Base-by-base conservation (phyloP, 2,113 vertebrate genomes). In the Aphyosemion australe region DNA sequence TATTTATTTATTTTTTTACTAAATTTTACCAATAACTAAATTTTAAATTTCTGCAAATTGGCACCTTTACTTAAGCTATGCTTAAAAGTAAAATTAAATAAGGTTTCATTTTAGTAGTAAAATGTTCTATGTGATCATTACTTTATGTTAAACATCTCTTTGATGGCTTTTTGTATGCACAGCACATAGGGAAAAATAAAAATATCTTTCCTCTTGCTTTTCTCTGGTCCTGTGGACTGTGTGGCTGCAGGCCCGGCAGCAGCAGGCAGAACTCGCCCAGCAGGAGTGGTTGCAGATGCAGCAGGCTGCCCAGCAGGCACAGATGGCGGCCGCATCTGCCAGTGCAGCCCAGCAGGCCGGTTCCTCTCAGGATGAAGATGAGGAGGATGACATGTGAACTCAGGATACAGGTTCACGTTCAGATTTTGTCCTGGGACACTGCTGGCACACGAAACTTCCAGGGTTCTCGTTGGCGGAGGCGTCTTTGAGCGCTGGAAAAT, bases 281-380 rank as follows among this genome's bases (percentile, higher is more conserved):
- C 97, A 99, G 89, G 97, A 99, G 71, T 98, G 97, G 97, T 89
- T 99, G 90, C 97, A 98, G 91, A 97, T 99, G 97, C 97, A 99
- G 80, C 97, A 99, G 85, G 97, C 97, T 0, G 97, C 97, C 51
- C 97, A 99, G 54, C 96, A 98, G 89, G 97, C 97, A 14, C 97
- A 99, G 90, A 93, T 98, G 78, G 96, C 95, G 37, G 95, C 96
- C 6, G 95, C 96, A 41, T 96, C 97, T 46, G 95, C 96, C 85
- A 96, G 95, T 57, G 94, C 95, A 26, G 93, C 95, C 79, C 95
- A 96, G 73, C 96, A 99, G 84, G 93, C 96, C 42, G 93, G 95
- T 45, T 99, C 97, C 74, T 98, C 97, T 92, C 97, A 98, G 92
- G 97, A 99, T 71, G 97, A 99, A 91, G 97, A 98, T 8, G 97